Base-by-base conservation (phyloP, 2,113 vertebrate genomes). In the Carlito syrichta region DNA sequence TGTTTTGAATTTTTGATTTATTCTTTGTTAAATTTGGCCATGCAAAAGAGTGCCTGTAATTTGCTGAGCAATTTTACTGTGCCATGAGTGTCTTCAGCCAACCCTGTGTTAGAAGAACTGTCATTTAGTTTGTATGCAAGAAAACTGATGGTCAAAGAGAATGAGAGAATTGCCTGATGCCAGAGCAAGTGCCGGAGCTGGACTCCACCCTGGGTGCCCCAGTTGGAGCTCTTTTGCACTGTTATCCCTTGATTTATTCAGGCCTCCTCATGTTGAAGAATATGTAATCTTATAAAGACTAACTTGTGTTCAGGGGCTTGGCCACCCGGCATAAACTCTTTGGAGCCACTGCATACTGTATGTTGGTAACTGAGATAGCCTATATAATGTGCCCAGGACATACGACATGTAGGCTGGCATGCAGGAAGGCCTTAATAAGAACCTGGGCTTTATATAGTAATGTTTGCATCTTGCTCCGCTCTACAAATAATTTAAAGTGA, bases 81-180 rank as follows among this genome's bases (percentile, higher is more conserved):
- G n/a, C 32, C 43, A 3, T 17, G n/a, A 79, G 14, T 74, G 3
- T 50, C 7, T 25, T 86, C 40, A 40, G 32, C 30, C 82, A 32
- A 76, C 1, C 2, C 48, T 52, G 3, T 4, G 27, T 40, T 1
- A 35, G 1, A 23, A 6, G 2, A 25, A 8, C 8, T 10, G 2
- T 19, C 30, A 3, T 20, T 17, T 5, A 50, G 7, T 48, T 25
- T 62, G 45, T 43, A 43, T n/a, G 86, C 16, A 50, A 76, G n/a
- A 30, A 60, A n/a, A 43, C 1, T 56, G 54, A 69, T 38, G 43
- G 35, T 38, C 6, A 25, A 73, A 62, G 86, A 52, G 12, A 48
- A 8, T 35, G 30, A 73, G 35, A 45, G 50, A 96, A 19, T 40
- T 56, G 6, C 3, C 27, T 6, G 38, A 8, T 16, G 38, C 89